phyloP scores from a whole-genome alignment of 35 echinoderm and acorn worm genomes.

The Apostichopus parvimensis region DNA sequence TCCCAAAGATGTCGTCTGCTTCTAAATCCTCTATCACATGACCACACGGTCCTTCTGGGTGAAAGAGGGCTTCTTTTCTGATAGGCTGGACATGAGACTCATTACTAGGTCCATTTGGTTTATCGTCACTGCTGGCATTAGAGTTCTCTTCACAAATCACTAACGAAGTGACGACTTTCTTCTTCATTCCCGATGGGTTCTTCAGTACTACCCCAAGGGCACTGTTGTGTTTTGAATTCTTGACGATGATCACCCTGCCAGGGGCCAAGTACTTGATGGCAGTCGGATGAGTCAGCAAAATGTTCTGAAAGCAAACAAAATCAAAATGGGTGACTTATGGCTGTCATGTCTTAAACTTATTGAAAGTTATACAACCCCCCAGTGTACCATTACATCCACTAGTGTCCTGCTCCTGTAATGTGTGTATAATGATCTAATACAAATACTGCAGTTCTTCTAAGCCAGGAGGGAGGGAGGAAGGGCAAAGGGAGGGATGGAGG shows the following conservation, averaged over 20 bases:
- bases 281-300: constrained; percentile 76
- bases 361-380: too few species aligned
- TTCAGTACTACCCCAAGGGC: constrained; percentile 81
- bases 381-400: too few species aligned
- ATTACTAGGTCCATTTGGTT: not conserved
- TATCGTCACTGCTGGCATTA: not conserved
- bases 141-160: constrained; percentile 65
- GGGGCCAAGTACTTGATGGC: constrained; percentile 66
- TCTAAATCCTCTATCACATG: constrained; percentile 73
- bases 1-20: constrained; percentile 66
- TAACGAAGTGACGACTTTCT: constrained; percentile 67
- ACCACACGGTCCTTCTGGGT: constrained; percentile 76
- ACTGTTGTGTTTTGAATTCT: constrained; percentile 68
- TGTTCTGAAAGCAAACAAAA: constrained; percentile 58
- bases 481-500: too few species aligned
- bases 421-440: too few species aligned
- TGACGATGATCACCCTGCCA: constrained; percentile 76
- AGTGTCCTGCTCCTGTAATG: too few species aligned
- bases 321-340: too few species aligned
- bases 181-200: constrained; percentile 61
- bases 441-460: too few species aligned
- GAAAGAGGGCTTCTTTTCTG: constrained; percentile 68
- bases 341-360: too few species aligned
- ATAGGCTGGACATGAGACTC: constrained; percentile 65
- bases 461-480: too few species aligned